A percentile compares a stretch with the other conserved stretches of the same genome.
These are phyloP conservation scores for Scomber scombrus DNA, from an alignment of 2,113 vertebrate genomes.

Conservation along the genomic window DNA sequence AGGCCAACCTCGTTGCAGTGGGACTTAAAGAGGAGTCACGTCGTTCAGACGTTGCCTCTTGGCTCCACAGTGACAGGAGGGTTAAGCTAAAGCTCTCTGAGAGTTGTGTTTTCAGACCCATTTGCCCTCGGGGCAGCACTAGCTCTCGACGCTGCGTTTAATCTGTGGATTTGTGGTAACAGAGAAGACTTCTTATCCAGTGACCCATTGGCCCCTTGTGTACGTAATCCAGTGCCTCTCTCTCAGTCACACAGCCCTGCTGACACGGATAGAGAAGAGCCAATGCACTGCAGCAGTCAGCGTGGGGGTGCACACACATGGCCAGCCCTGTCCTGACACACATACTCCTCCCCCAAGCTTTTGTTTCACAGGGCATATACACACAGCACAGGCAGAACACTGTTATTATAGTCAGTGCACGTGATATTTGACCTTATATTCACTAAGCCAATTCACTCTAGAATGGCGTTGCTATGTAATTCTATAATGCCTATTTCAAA, in stretches of 20 bases:
- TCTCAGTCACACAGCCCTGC: slow-evolving; percentile 69
- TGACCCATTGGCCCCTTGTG: slow-evolving; percentile 79
- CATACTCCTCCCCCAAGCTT: slow-evolving; percentile 68
- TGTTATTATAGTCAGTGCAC: slow-evolving; percentile 41
- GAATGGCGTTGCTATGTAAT: slow-evolving; percentile 8
- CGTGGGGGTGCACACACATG: slow-evolving; percentile 49
- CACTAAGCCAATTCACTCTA: slow-evolving; percentile 43
- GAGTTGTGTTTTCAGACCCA: slow-evolving; percentile 76
- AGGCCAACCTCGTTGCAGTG: slow-evolving; percentile 56
- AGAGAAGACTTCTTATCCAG: slow-evolving; percentile 86
- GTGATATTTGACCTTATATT: slow-evolving; percentile 61
- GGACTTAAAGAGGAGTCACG: slow-evolving; percentile 76
- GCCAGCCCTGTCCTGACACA: slow-evolving; percentile 62
- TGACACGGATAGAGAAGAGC: slow-evolving; percentile 71
- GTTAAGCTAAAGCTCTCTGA: slow-evolving; percentile 79
- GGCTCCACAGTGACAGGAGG: slow-evolving; percentile 68
- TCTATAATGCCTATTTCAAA: slow-evolving; percentile 15
- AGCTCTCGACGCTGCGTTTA: slow-evolving; percentile 79
- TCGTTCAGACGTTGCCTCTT: slow-evolving; percentile 49
- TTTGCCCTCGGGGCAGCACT: slow-evolving; percentile 68
- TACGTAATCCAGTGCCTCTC: slow-evolving; percentile 78
- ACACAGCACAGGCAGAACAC: slow-evolving; percentile 30
- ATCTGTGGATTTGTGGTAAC: slow-evolving; percentile 87
- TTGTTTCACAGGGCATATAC: slow-evolving; percentile 62
- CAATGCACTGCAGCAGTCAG: slow-evolving; percentile 53